Evolutionary conservation across 1,140 invertebrate species (phyloP), one percentile per base, ranked within the genome.

Genomic region (Zaprionus nigranus): DNA sequence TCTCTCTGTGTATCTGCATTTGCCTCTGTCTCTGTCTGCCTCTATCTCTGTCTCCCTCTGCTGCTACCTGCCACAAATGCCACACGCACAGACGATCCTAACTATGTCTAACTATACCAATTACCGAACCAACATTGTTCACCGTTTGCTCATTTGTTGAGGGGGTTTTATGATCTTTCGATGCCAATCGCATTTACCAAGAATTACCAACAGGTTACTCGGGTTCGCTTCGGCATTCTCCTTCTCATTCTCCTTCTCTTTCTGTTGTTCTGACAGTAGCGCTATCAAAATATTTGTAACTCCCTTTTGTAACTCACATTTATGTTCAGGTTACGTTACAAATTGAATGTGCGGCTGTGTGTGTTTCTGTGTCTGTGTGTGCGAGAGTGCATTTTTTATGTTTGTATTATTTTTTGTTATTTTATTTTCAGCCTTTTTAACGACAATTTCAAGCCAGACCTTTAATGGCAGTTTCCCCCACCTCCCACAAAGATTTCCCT

Each of bases 271-370:
- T 30, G 49, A 57, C 68, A 56, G 74, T 72, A 76, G 68, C 68
- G 38, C 61, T 76, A 88, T 87, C 81, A 87, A 84, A 87, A 87
- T 87, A 84, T 88, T 87, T 88, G 84, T 84, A 84, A 88, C 70
- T 90, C 38, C 46, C 38, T 13, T 46, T 60, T 67, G 30, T 30
- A 34, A 34, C 2, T 34, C 9, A 2, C 72, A 86, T 76, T 79
- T 79, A 82, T 71, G 70, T 63, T 34, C 67, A 76, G 58, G 68
- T 77, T 77, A 72, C 71, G 49, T 80, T 70, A 68, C 77, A 88
- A 87, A 87, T 88, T 87, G 86, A 87, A 60, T 65, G 51, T 63
- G 63, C 26, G 40, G 53, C 9, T 80, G 38, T 78, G 62, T 81
- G 1, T 28, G 60, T 79, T 59, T 56, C 56, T 28, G 60, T 79